A percentile compares a stretch with the other conserved stretches of the same genome.
Conservation (phyloP, 1,140 invertebrate genomes). For the Drosophila setifemur region DNA sequence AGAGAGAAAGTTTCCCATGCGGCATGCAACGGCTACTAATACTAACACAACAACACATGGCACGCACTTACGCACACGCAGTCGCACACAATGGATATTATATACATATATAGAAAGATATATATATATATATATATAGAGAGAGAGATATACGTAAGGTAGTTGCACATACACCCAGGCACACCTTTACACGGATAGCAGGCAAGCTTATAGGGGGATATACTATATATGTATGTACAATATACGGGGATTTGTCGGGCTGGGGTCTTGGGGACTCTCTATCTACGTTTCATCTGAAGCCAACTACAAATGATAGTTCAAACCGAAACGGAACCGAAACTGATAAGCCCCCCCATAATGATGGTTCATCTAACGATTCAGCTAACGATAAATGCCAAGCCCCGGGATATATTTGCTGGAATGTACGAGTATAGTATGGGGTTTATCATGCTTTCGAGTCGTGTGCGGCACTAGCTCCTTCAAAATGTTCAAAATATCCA, state of each 20-base stretch:
- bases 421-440: neutral
- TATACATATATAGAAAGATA: neutral
- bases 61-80: constrained; percentile 19
- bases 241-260: neutral
- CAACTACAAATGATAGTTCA: constrained; percentile 43
- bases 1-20: constrained; percentile 18
- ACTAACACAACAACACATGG: neutral
- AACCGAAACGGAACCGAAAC: constrained; percentile 28
- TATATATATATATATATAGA: too few relatives aligned
- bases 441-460: neutral
- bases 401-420: neutral
- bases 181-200: constrained; percentile 4
- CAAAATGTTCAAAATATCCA: too few relatives aligned
- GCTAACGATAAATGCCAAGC: constrained; percentile 10
- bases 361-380: constrained; percentile 25
- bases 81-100: constrained; percentile 9
- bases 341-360: constrained; percentile 28
- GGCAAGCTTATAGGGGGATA: constrained; percentile 1
- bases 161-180: constrained; percentile 15
- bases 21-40: constrained; percentile 21
- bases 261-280: neutral
- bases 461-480: constrained; percentile 7
- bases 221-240: neutral
- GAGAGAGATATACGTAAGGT: too few relatives aligned
- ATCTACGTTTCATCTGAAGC: constrained; percentile 22